phyloP scores from a whole-genome alignment of 2,113 vertebrate species.

The Aegithalos caudatus region DNA sequence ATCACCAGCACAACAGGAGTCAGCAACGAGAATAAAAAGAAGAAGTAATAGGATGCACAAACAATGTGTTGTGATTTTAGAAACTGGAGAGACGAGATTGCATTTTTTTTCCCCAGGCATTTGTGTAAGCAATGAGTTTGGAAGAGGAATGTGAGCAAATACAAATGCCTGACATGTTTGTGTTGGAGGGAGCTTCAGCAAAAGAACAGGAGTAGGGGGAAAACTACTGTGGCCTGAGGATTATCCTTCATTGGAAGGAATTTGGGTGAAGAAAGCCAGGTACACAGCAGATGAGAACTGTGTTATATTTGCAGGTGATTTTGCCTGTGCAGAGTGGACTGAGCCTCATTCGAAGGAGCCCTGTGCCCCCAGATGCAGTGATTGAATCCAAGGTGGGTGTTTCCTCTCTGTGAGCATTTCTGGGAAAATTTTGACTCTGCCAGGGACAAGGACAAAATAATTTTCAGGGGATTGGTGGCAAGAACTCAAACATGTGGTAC shows the following conservation, averaged over 20 bases:
- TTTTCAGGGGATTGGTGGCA: not conserved
- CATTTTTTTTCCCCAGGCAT: not conserved
- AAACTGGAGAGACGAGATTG: not conserved
- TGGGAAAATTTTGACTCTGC: not conserved
- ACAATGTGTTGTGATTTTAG: not conserved
- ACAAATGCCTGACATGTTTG: not conserved
- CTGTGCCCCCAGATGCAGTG: not conserved
- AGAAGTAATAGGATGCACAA: not conserved
- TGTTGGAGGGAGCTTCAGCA: not conserved
- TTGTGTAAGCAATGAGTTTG: not conserved
- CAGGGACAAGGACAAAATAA: not conserved
- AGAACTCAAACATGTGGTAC: not conserved
- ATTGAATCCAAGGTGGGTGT: not conserved
- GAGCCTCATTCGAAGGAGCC: conserved; percentile 68
- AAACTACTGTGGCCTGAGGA: not conserved
- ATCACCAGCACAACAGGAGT: not conserved
- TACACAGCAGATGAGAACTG: not conserved
- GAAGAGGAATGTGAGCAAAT: not conserved
- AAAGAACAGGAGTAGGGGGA: not conserved
- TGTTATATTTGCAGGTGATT: conserved; percentile 68
- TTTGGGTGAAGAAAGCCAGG: not conserved
- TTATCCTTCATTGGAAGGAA: not conserved
- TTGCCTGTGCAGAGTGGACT: conserved; percentile 77
- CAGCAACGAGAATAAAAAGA: not conserved
- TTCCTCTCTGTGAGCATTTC: not conserved